Evolutionary conservation across 2,888 invertebrate genomes (phyloP), one percentile per base, ranked within the genome.

Genomic region (Pristionchus fissidentatus): DNA sequence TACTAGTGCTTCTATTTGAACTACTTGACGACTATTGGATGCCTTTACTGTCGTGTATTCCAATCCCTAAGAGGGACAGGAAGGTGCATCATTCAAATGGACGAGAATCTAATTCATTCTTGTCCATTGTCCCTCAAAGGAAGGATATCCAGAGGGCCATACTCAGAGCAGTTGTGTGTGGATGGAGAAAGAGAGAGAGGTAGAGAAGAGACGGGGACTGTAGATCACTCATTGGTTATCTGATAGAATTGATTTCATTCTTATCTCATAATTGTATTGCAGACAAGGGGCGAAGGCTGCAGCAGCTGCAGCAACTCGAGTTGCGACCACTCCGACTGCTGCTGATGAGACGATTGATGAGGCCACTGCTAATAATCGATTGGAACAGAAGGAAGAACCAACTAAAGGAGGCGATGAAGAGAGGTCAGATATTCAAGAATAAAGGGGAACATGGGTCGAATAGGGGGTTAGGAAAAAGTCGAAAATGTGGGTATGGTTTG

Each of bases 321-420:
- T 52, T 0, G 49, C 32, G 13, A 29, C 52, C 19, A n/a, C 32
- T 19, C 52, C 77, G 32, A 77, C 32, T 29, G 38, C 19, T 29
- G 19, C 32, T 1, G 15, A 32, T 22, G 77, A 70, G 1, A 41
- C 38, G n/a, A 41, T n/a, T 38, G 22, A 38, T 43, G 43, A 7
- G 10, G 46, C 19, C 29, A 29, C 75, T 29, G 43, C 75, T 10
- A 43, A 75, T 29, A 46, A 10, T 46, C 26, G 75, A 78, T 35
- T 43, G 32, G 78, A 78, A 26, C 52, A 78, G 78, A 78, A 55
- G 46, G 78, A 78, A 78, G 52, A 35, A 38, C 78, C 78, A 19
- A 78, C 78, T 3, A 78, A 78, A 55, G 78, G 78, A 78, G 78
- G 78, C 32, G 78, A 78, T 78, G 78, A 78, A 38, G 78, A 78